Base-by-base conservation (phyloP, 2,888 invertebrate genomes). In the Drosophila kambysellisi region DNA sequence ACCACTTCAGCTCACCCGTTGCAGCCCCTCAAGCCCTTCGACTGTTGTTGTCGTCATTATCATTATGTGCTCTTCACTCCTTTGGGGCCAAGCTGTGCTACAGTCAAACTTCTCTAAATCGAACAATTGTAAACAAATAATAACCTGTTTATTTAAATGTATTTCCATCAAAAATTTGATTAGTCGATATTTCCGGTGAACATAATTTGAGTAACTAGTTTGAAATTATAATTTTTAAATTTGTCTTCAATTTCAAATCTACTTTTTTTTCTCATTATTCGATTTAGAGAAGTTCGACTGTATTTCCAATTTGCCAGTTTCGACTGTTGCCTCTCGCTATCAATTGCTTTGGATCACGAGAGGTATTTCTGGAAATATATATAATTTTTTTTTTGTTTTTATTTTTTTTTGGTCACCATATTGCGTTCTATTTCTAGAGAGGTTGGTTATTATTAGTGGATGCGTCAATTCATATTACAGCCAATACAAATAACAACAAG, bases 401-500 rank as follows among this genome's bases (percentile, higher is more conserved):
- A 51, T 56, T 15, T 15, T 56, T 29, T 71, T 68, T 61, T 46
- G 48, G 60, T 70, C 68, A 71, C 58, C 57, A 71, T 56, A 63
- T 56, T 63, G 69, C 48, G 64, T 53, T 50, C 51, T 25, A 46
- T 57, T 66, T 30, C 41, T 62, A 62, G 58, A 43, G 63, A 30
- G 12, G 37, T 39, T 82, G 76, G 75, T 80, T 90, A 90, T 85
- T 90, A 85, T 85, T 88, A 83, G 90, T 83, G 62, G 83, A 74
- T 86, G 85, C 90, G 85, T 83, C 90, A 88, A 85, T 90, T 80
- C 90, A 74, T 70, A 88, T 88, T 86, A 86, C 81, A 78, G 83
- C 74, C 83, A 88, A 90, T 88, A 76, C 89, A 90, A 88, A 90
- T 80, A 90, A 81, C 68, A 79, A 53, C 64, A 32, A 57, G 51